phyloP scores from a whole-genome alignment of 2,888 invertebrate species.

The Melinaea marsaeus region DNA sequence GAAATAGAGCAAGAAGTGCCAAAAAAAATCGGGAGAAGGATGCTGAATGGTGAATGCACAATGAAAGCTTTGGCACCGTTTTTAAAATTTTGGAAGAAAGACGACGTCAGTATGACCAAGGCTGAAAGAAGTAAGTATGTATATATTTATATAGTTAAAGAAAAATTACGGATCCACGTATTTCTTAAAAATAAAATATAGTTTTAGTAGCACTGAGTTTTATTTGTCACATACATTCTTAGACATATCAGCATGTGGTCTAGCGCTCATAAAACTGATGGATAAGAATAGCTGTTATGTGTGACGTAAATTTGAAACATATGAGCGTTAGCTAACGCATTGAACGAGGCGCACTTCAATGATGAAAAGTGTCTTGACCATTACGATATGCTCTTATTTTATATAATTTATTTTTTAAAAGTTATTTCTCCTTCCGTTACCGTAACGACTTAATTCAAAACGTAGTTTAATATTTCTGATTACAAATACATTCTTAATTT shows the following conservation, averaged over 20 bases:
- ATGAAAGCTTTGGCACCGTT: conserved; percentile 79
- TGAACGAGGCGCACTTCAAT: too few species aligned
- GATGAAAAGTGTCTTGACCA: too few species aligned
- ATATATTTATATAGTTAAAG: conserved; percentile 1
- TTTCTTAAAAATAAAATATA: too few species aligned
- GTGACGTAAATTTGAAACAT: neutral
- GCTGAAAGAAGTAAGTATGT: conserved; percentile 83
- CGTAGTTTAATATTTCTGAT: too few species aligned
- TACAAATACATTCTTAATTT: too few species aligned
- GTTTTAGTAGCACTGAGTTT: neutral
- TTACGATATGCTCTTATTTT: too few species aligned
- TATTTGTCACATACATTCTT: neutral
- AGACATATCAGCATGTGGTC: conserved; percentile 5
- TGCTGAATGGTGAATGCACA: conserved; percentile 67
- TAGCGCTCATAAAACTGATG: conserved; percentile 3
- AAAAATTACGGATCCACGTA: neutral
- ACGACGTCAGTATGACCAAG: conserved; percentile 86
- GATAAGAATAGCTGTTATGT: conserved; percentile 2
- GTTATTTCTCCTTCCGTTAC: too few species aligned
- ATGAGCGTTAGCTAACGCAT: neutral
- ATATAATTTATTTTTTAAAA: too few species aligned
- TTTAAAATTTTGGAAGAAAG: conserved; percentile 82
- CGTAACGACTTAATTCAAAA: too few species aligned
- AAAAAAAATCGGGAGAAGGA: conserved; percentile 56
- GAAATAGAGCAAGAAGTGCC: conserved; percentile 73